Evolutionary conservation across 2,888 invertebrate genomes (phyloP).

Genomic region (Arctia plantaginis): DNA sequence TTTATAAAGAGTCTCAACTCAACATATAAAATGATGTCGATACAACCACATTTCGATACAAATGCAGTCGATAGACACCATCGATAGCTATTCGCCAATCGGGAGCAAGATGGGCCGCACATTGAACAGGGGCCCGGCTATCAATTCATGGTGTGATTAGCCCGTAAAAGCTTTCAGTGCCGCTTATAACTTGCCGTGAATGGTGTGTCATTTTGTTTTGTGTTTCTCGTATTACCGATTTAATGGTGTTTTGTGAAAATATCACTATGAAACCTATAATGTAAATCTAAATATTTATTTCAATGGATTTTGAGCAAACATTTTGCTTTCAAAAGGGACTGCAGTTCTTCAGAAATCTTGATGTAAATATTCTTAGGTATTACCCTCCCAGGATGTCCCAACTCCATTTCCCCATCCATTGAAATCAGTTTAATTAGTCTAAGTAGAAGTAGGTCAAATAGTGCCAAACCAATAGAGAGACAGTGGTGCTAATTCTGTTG

Average conservation of each 20-base stretch:
- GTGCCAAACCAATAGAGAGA: neutral
- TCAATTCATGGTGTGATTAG: conserved; percentile 55
- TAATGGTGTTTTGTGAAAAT: neutral
- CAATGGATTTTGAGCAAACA: neutral
- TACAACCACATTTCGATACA: neutral
- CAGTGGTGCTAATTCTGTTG: no score
- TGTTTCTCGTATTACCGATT: conserved; percentile 8
- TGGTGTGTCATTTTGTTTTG: conserved; percentile 39
- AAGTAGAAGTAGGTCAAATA: neutral
- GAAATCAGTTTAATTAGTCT: neutral
- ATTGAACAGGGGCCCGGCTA: conserved; percentile 23
- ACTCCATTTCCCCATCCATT: neutral
- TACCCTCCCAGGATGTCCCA: neutral
- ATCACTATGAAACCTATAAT: neutral
- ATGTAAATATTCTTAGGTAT: no score
- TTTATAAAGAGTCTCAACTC: no score
- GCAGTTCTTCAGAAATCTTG: no score
- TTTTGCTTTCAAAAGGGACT: neutral
- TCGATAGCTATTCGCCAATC: conserved; percentile 18
- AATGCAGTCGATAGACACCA: conserved; percentile 12
- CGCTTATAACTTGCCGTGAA: conserved; percentile 49
- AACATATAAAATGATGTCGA: neutral
- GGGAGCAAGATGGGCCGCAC: conserved; percentile 3
- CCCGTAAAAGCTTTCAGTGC: conserved; percentile 49
- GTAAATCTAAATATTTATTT: neutral